Evolutionary conservation across 2,113 vertebrate species (phyloP).

Genomic region (Pardalotus punctatus): DNA sequence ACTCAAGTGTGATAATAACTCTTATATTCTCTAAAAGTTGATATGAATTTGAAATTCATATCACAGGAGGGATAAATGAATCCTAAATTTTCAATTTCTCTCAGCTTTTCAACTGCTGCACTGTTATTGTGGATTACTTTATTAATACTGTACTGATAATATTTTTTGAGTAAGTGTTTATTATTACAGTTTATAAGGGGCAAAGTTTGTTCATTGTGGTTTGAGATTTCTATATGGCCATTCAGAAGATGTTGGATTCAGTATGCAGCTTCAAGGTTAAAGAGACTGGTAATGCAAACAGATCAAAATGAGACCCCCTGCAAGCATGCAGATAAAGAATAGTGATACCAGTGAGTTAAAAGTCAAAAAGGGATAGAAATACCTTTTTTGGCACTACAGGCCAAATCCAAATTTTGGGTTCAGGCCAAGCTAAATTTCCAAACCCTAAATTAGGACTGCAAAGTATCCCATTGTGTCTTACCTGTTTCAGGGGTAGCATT

Average conservation of each 20-base stretch:
- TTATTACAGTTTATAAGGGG: neutral
- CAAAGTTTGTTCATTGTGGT: neutral
- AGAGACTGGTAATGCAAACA: neutral
- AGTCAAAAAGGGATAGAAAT: neutral
- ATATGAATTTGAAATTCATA: neutral
- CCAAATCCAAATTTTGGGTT: neutral
- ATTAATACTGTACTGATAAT: neutral
- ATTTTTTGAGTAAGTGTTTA: neutral
- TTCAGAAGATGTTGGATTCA: neutral
- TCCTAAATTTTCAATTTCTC: neutral
- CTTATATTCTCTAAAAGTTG: neutral
- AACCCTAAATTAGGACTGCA: neutral
- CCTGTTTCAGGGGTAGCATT: neutral
- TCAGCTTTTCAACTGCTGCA: neutral
- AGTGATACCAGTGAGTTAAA: neutral
- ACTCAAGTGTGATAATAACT: neutral
- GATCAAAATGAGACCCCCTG: neutral
- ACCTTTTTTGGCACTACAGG: neutral
- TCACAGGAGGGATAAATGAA: neutral
- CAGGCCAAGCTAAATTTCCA: neutral
- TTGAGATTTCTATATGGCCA: neutral
- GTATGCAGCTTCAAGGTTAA: rapidly evolving
- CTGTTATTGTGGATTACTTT: neutral
- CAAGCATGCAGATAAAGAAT: neutral
- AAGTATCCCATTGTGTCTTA: neutral